Evolutionary conservation across 1,140 invertebrate species (phyloP), one percentile per base, ranked within the genome.

Genomic region (Anagrus nilaparvatae): DNA sequence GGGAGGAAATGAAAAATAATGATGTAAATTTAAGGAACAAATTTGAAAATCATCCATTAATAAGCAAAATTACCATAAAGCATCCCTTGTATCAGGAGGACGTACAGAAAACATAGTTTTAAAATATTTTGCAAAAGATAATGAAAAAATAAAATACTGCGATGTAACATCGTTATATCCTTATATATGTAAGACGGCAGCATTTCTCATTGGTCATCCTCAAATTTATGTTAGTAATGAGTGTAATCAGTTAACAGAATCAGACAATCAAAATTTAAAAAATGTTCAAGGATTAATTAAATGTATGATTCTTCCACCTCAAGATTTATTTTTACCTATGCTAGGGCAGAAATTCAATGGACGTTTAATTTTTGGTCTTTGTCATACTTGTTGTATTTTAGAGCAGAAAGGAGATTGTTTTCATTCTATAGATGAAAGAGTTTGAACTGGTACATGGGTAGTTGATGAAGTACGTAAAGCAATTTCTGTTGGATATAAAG

Each of bases 401-500:
- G 7, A 6, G n/a, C 3, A 10, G 12, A 35, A 31, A 17, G 3
- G 9, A 5, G 29, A 25, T 6, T 43, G 40, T n/a, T 4, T 17
- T 4, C 40, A 42, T 18, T 65, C 41, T 41, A 25, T 49, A 16
- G 46, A 54, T 7, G 52, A 67, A 24, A 42, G 60, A 23, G 14
- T 33, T 0, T 41, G 70, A 2, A 51, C 32, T 0, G 65, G 65
- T 30, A 66, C 60, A 5, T 69, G 59, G 56, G 55, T 58, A 3
- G 43, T 49, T 6, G 50, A 57, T 13, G 64, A 69, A 48, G n/a
- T 70, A 5, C 14, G 45, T 24, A 55, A 59, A 44, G 65, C 69
- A 1, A n/a, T 60, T 0, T 30, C 51, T 16, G 49, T 51, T 34
- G 63, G 60, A 5, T 67, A 68, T 32, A 40, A 33, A 28, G 48